Base-by-base conservation (phyloP, 2,113 vertebrate species). In the Hucho hucho region DNA sequence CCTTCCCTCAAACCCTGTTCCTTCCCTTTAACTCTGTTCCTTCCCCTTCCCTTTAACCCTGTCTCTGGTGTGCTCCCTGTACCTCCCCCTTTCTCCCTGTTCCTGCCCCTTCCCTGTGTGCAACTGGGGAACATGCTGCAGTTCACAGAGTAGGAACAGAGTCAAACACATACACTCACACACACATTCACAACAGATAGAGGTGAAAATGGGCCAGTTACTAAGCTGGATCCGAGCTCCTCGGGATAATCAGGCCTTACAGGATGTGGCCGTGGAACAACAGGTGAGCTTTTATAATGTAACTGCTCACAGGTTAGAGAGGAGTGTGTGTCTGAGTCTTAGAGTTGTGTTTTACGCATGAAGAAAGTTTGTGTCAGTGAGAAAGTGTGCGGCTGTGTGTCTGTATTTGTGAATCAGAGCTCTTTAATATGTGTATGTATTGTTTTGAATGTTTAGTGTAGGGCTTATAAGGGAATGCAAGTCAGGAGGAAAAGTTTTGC, bases 151-250 rank as follows among this genome's bases (percentile, higher is more conserved):
- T 65, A 81, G 86, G 67, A 11, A 63, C 87, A 85, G 81, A 83
- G 82, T 73, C 81, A 82, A 70, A 86, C 78, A 81, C 56, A 84
- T 67, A 46, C 66, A 32, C 64, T 65, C 76, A 77, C 79, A 68
- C 76, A 76, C 70, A 74, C 69, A 25, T 67, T 81, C 28, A 22
- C 66, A 83, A 75, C 63, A 79, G 75, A 80, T 75, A 78, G 7
- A 78, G 80, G 26, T 75, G 76, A 83, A 87, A 82, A 94, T 94
- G 93, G 93, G 93, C 75, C 90, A 93, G 81, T 68, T 94, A 67
- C 28, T 93, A 49, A 94, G 83, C 88, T 94, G 89, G 91, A 87
- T 93, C 79, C 88, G 91, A 81, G 90, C 90, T 12, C 43, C 72
- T 0, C 82, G 68, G 74, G 91, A 93, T 28, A 11, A 26, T 70